Evolutionary conservation across 2,797 vertebrate genomes (phyloP).

Genomic region (Pipistrellus kuhlii): DNA sequence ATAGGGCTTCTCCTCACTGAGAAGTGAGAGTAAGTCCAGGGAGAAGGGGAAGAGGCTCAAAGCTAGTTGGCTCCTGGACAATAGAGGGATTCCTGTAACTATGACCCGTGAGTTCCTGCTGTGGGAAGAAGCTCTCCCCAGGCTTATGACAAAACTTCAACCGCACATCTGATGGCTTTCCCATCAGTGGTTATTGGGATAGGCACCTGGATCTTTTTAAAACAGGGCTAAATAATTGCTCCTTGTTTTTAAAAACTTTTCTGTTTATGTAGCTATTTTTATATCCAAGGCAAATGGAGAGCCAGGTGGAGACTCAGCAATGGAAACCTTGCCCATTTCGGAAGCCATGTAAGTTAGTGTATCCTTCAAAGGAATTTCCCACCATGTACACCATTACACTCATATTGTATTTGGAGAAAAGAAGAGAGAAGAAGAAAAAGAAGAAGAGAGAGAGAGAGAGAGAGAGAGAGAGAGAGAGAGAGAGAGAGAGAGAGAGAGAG

Average conservation of each 20-base stretch:
- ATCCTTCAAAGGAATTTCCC: not conserved
- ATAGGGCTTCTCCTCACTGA: not conserved
- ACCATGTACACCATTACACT: no score
- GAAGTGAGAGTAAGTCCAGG: not conserved
- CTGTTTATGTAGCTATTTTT: conserved; percentile 49
- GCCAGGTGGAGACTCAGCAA: no score
- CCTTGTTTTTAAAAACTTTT: conserved; percentile 36
- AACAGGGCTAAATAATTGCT: conserved; percentile 11
- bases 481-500: not conserved
- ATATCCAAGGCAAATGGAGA: not conserved
- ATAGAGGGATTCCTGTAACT: not conserved
- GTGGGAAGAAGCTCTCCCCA: not conserved
- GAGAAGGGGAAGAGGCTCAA: not conserved
- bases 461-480: not conserved
- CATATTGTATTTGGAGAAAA: conserved; percentile 25
- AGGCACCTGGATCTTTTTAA: not conserved
- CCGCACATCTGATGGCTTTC: accelerated
- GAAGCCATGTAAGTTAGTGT: not conserved
- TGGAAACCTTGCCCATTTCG: not conserved
- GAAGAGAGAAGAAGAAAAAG: not conserved
- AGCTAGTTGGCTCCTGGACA: not conserved
- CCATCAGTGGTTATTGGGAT: not conserved
- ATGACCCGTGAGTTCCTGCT: not conserved
- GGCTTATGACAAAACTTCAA: not conserved
- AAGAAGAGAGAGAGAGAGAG: not conserved